These are phyloP conservation scores for Sphyrna mokarran DNA, from an alignment of 2,113 vertebrate genomes.

Conservation along the genomic window DNA sequence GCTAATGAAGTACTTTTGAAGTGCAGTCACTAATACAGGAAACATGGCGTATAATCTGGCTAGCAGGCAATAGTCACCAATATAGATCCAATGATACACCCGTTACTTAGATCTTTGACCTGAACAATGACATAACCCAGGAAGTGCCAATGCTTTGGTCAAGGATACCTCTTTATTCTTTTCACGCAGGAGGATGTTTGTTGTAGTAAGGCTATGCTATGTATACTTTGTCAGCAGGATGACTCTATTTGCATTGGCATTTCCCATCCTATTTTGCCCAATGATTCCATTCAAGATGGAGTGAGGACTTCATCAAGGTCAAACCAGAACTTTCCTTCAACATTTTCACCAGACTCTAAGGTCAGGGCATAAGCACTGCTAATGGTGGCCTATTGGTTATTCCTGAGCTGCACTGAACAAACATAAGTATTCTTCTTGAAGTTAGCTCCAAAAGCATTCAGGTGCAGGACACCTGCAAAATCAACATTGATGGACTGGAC, in stretches of 20 bases:
- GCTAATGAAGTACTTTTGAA: neutral
- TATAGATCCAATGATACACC: neutral
- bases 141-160: neutral
- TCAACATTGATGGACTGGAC: neutral
- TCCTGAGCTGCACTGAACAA: neutral
- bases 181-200: neutral
- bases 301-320: too few species aligned
- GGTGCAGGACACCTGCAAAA: neutral
- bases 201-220: neutral
- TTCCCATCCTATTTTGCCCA: neutral
- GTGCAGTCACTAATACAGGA: neutral
- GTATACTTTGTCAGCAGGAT: neutral
- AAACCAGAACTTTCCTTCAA: neutral
- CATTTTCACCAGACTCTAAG: neutral
- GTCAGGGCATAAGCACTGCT: neutral
- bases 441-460: neutral
- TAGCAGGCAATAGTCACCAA: neutral
- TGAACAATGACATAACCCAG: neutral
- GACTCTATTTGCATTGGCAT: neutral
- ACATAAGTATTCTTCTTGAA: too few species aligned
- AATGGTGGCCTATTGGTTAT: neutral
- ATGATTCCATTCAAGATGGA: neutral
- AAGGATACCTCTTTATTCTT: neutral
- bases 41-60: neutral
- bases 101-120: neutral